phyloP scores from a whole-genome alignment of 2,888 invertebrate genomes.

The Erebia palarica region DNA sequence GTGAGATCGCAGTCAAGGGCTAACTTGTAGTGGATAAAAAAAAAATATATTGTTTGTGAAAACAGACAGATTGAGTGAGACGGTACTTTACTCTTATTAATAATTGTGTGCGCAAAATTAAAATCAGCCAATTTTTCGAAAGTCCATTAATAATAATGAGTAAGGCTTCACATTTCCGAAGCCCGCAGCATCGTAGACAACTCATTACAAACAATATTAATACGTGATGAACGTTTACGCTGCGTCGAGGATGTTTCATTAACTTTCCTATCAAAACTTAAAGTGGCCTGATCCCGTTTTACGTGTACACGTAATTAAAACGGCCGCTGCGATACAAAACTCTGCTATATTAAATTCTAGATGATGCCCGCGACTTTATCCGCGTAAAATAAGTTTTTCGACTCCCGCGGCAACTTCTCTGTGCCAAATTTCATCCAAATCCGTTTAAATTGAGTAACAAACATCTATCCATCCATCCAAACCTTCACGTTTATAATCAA shows the following conservation, averaged over 20 bases:
- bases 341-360: not conserved
- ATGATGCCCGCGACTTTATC: not conserved
- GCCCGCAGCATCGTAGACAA: conserved; percentile 21
- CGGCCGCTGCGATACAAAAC: not conserved
- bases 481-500: too few relatives aligned
- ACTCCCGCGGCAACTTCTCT: too few relatives aligned
- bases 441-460: too few relatives aligned
- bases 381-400: not conserved
- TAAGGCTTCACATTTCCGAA: not conserved
- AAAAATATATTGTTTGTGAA: too few relatives aligned
- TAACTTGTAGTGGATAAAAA: too few relatives aligned
- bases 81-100: too few relatives aligned
- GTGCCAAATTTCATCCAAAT: too few relatives aligned
- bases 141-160: conserved; percentile 2
- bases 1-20: too few relatives aligned
- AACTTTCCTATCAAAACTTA: conserved; percentile 38
- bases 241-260: conserved; percentile 33
- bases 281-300: conserved; percentile 22
- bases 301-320: conserved; percentile 20
- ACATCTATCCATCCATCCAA: too few relatives aligned
- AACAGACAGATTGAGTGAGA: too few relatives aligned
- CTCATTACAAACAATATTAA: conserved; percentile 39
- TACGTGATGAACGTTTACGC: conserved; percentile 36
- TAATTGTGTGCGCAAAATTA: too few relatives aligned
- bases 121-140: not conserved